Conservation (phyloP, 2,888 invertebrate genomes). For the Caenorhabditis imperialis region DNA sequence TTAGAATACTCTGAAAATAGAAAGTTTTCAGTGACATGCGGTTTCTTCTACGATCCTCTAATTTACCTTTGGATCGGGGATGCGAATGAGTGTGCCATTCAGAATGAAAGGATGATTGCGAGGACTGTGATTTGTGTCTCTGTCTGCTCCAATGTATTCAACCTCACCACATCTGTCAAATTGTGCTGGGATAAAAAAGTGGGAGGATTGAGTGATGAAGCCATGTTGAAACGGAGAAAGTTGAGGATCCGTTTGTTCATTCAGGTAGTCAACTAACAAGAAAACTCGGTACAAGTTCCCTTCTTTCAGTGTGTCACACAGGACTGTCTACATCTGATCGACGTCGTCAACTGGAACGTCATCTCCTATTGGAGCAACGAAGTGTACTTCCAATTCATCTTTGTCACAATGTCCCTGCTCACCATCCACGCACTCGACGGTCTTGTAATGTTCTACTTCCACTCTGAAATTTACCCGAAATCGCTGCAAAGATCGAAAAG, state of each 20-base stretch:
- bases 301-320: slow-evolving; percentile 14
- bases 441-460: slow-evolving; percentile 19
- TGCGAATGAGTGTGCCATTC: neutral
- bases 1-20: too few species aligned
- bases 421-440: slow-evolving; percentile 17
- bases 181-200: slow-evolving; percentile 16
- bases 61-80: neutral
- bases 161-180: neutral
- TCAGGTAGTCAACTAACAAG: neutral
- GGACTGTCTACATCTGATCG: slow-evolving; percentile 20
- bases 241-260: neutral
- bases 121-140: neutral
- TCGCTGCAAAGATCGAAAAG: neutral
- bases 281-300: neutral
- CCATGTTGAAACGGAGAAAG: neutral
- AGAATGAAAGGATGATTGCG: neutral
- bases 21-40: slow-evolving; percentile 9
- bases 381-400: slow-evolving; percentile 14
- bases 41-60: slow-evolving; percentile 5
- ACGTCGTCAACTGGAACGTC: slow-evolving; percentile 9
- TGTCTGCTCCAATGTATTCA: neutral
- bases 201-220: slow-evolving; percentile 1
- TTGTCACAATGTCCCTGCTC: slow-evolving; percentile 11
- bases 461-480: slow-evolving; percentile 9
- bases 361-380: neutral